Conservation (phyloP, 2,113 vertebrate species). For the Ursus arctos region DNA sequence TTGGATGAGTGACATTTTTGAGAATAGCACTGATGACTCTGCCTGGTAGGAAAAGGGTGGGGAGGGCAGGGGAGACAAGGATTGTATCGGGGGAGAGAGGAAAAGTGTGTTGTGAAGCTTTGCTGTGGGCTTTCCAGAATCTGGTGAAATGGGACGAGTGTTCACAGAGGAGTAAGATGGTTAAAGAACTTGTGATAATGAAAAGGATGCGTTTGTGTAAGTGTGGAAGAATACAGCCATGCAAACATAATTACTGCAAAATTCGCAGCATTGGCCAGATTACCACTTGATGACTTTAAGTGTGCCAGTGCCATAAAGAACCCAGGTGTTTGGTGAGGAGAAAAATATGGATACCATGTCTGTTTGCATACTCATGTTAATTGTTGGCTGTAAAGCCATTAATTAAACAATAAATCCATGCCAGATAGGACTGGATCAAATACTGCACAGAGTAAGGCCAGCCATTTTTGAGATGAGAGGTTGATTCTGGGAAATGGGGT, state of each 20-base stretch:
- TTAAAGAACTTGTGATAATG: conserved; percentile 76
- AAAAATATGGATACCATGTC: conserved; percentile 77
- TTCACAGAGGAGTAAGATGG: conserved; percentile 17
- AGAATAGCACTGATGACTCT: conserved; percentile 18
- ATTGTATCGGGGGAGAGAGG: neutral
- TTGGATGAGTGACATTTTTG: conserved; percentile 51
- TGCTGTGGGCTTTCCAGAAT: conserved; percentile 19
- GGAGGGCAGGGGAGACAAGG: neutral
- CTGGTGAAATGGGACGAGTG: neutral
- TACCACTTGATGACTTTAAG: conserved; percentile 78
- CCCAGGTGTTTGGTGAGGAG: conserved; percentile 79
- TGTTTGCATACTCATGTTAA: conserved; percentile 80
- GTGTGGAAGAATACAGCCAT: conserved; percentile 70
- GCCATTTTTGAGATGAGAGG: neutral
- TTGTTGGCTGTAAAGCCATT: conserved; percentile 85
- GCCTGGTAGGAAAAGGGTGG: neutral
- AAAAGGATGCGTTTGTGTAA: conserved; percentile 79
- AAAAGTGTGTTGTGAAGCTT: neutral
- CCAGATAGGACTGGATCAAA: conserved; percentile 71
- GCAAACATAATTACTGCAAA: conserved; percentile 77
- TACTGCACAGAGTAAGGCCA: neutral
- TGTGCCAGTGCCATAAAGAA: conserved; percentile 78
- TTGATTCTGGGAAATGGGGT: neutral
- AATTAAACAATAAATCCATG: conserved; percentile 82
- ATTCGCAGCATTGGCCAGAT: conserved; percentile 72